Evolutionary conservation across 64 coral and sea anemone genomes (phyloP).

Genomic region (Pocillopora verrucosa): DNA sequence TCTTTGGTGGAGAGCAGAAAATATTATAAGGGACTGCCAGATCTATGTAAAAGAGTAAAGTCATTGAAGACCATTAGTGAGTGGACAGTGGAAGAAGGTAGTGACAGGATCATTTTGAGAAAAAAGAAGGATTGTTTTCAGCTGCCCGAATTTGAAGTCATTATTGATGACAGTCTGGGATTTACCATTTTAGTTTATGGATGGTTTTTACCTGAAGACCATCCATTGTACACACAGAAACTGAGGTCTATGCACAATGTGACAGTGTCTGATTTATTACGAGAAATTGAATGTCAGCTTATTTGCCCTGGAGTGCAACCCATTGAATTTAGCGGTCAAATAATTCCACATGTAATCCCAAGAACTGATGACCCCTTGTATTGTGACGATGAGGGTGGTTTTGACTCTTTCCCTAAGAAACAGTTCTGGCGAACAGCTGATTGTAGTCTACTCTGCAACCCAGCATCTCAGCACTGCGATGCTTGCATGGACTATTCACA

Average conservation of each 20-base stretch:
- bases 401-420: conserved; percentile 33
- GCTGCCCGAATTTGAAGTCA: conserved; percentile 16
- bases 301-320: conserved; percentile 51
- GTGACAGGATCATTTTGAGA: conserved; percentile 13
- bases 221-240: conserved; percentile 26
- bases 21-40: conserved; percentile 4
- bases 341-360: conserved; percentile 44
- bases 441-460: conserved; percentile 24
- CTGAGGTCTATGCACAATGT: conserved; percentile 31
- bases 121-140: conserved; percentile 6
- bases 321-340: conserved; percentile 3
- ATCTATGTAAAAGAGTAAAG: neutral
- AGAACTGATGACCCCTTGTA: conserved; percentile 47
- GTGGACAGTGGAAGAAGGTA: neutral
- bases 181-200: conserved; percentile 27
- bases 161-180: conserved; percentile 46
- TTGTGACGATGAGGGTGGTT: neutral
- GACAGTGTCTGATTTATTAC: conserved; percentile 18
- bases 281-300: neutral
- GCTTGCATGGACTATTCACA: conserved; percentile 30
- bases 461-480: conserved; percentile 20
- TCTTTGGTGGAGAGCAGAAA: neutral
- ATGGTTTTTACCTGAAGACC: conserved; percentile 42
- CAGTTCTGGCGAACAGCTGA: conserved; percentile 40
- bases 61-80: neutral